Evolutionary conservation across 2,888 invertebrate species (phyloP).

Genomic region (Thymelicus sylvestris): DNA sequence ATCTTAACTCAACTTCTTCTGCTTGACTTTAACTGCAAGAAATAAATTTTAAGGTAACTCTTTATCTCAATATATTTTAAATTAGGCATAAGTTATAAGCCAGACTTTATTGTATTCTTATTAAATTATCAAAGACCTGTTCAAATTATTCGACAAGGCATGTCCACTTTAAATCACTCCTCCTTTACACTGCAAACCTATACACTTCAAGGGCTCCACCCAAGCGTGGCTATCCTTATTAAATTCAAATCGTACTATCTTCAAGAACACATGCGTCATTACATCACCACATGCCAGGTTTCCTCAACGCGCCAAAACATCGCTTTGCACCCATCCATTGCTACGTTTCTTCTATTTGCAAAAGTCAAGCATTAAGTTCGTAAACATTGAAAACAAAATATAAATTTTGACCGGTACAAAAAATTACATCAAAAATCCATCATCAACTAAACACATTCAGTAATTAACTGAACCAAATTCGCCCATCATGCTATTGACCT

Average conservation of each 20-base stretch:
- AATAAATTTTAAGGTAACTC: too few relatives aligned
- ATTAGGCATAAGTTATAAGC: too few relatives aligned
- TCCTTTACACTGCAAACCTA: constrained; percentile 17
- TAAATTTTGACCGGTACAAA: not conserved
- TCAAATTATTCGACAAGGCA: not conserved
- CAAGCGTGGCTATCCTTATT: constrained; percentile 25
- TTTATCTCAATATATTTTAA: too few relatives aligned
- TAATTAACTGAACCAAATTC: constrained; percentile 78
- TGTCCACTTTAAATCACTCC: constrained; percentile 22
- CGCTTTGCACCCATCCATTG: not conserved
- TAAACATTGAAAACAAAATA: not conserved
- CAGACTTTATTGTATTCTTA: too few relatives aligned
- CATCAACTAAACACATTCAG: constrained; percentile 55
- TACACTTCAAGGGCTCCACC: constrained; percentile 12
- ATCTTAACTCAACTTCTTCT: too few relatives aligned
- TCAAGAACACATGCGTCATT: constrained; percentile 30
- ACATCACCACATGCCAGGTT: not conserved
- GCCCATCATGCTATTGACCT: constrained; percentile 77
- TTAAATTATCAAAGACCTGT: not conserved
- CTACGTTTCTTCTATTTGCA: not conserved
- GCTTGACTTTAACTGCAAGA: too few relatives aligned
- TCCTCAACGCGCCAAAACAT: not conserved
- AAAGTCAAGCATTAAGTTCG: not conserved
- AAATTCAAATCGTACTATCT: constrained; percentile 32
- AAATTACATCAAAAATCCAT: constrained; percentile 34